Evolutionary conservation across 37 sponge, comb jelly and placozoan species (phyloP).

Genomic region (Oscarella lobularis): DNA sequence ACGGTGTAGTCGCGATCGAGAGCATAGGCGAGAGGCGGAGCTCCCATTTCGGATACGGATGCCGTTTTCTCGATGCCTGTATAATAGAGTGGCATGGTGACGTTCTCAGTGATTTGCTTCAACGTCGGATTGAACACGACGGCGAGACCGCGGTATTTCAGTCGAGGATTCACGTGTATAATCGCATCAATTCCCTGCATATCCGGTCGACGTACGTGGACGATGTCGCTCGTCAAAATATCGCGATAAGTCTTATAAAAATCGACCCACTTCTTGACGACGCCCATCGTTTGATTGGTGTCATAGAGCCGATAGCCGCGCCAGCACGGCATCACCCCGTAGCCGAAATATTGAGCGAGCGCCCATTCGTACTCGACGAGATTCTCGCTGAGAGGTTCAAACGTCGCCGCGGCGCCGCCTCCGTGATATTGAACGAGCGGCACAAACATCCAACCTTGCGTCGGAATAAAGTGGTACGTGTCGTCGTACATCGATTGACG

Average conservation of each 20-base stretch:
- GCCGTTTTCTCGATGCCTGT: slow-evolving; percentile 22
- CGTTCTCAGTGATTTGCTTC: background rate
- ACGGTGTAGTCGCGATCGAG: background rate
- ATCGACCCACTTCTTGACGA: slow-evolving; percentile 40
- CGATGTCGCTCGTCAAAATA: slow-evolving; percentile 51
- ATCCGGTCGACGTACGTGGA: slow-evolving; percentile 47
- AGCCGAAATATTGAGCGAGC: slow-evolving; percentile 42
- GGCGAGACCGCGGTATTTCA: slow-evolving; percentile 30
- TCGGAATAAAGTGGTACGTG: slow-evolving; percentile 50
- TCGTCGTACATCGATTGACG: slow-evolving; percentile 46
- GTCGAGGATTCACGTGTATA: slow-evolving; percentile 36
- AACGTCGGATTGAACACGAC: slow-evolving; percentile 43
- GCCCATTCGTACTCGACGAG: slow-evolving; percentile 45
- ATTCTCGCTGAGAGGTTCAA: slow-evolving; percentile 30
- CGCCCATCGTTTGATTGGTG: background rate
- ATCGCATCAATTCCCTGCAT: slow-evolving; percentile 47
- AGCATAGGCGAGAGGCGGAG: background rate
- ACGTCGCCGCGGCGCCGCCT: slow-evolving; percentile 30
- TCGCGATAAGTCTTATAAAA: slow-evolving; percentile 46
- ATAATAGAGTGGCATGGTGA: slow-evolving; percentile 45
- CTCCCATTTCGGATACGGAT: background rate
- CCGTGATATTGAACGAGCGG: slow-evolving; percentile 41
- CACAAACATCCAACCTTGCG: slow-evolving; percentile 54
- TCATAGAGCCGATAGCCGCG: slow-evolving; percentile 31
- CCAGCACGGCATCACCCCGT: slow-evolving; percentile 48